Conservation (phyloP, 1,140 invertebrate genomes). For the Drosophila santomea region DNA sequence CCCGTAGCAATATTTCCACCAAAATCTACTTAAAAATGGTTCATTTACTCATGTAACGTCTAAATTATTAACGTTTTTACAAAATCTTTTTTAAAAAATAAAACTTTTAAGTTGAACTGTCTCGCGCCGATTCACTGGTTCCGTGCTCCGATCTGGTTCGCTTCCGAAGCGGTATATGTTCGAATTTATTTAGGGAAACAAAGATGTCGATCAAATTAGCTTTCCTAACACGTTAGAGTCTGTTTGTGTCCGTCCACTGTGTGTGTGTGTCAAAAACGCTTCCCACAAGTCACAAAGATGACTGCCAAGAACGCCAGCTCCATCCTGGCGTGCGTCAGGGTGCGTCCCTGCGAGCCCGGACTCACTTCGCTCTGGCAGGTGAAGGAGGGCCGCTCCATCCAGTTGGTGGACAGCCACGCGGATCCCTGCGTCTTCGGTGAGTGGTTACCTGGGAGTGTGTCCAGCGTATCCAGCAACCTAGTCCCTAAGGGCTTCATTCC, state of each 20-base stretch:
- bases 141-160: neutral
- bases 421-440: conserved; percentile 85
- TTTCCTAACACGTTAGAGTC: neutral
- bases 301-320: conserved; percentile 57
- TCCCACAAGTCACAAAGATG: conserved; percentile 33
- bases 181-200: conserved; percentile 43
- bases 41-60: too few relatives aligned
- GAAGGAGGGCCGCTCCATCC: conserved; percentile 86
- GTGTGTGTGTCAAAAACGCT: neutral
- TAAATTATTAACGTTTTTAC: too few relatives aligned
- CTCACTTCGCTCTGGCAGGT: conserved; percentile 87
- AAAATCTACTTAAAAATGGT: too few relatives aligned
- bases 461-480: neutral
- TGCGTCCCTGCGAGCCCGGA: conserved; percentile 88
- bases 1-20: too few relatives aligned
- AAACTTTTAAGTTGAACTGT: too few relatives aligned
- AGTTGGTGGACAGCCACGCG: conserved; percentile 86
- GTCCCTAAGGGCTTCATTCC: neutral
- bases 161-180: conserved; percentile 53
- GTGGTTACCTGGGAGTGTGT: neutral
- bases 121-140: neutral
- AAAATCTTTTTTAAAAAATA: too few relatives aligned
- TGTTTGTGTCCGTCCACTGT: neutral
- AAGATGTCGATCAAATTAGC: conserved; percentile 11
- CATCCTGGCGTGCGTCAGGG: conserved; percentile 89